Percentiles rank a stretch among this genome's conserved stretches.
These are phyloP conservation scores for Limonius californicus DNA, from an alignment of 1,140 invertebrate genomes.

Conservation along the genomic window DNA sequence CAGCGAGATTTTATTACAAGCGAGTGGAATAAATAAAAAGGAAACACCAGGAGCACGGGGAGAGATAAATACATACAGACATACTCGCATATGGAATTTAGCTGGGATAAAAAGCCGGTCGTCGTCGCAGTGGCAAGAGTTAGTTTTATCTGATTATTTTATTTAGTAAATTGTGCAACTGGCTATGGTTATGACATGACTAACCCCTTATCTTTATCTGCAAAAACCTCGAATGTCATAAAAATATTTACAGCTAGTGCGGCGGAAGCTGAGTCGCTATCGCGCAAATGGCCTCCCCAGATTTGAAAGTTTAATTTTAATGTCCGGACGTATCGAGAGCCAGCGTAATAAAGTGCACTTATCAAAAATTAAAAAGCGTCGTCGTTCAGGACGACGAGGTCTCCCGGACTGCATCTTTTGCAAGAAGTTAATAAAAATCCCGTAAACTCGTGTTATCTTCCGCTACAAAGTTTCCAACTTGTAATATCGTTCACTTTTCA, in stretches of 20 bases:
- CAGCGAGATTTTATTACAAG: no score
- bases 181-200: constrained; percentile 3
- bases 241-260: constrained; percentile 23
- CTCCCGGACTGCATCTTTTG: constrained; percentile 18
- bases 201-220: constrained; percentile 8
- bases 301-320: constrained; percentile 29
- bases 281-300: constrained; percentile 23
- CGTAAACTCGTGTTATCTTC: constrained; percentile 23
- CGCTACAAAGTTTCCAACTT: constrained; percentile 20
- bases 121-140: neutral
- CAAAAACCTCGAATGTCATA: constrained; percentile 21
- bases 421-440: constrained; percentile 26
- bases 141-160: neutral
- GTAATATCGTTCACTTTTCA: constrained; percentile 8
- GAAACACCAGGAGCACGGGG: no score
- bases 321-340: constrained; percentile 18
- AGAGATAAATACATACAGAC: no score
- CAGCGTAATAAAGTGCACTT: constrained; percentile 25
- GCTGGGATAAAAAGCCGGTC: no score
- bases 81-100: no score
- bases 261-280: constrained; percentile 18
- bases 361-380: constrained; percentile 24
- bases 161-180: constrained; percentile 13
- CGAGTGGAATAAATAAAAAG: no score
- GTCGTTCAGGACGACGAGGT: neutral